These are phyloP conservation scores for Epizoanthus illoricatus DNA, from an alignment of 92 coral and sea anemone species.

Conservation along the genomic window DNA sequence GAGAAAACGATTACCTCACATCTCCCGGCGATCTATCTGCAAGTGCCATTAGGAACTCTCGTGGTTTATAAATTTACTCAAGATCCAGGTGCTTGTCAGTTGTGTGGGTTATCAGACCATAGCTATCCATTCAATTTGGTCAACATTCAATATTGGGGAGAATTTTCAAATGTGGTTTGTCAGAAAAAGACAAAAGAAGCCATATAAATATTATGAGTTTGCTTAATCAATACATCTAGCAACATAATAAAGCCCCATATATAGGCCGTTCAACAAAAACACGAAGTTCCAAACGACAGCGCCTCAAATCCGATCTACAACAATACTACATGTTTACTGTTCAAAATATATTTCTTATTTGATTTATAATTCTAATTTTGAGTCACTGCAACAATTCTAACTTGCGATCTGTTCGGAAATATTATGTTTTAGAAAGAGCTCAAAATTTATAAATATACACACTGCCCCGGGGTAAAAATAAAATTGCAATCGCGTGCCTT, in stretches of 20 bases:
- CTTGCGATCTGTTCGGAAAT: background rate
- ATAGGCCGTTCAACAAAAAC: background rate
- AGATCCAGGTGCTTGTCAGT: too few relatives aligned
- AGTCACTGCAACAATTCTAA: background rate
- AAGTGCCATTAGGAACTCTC: too few relatives aligned
- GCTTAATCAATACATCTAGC: background rate
- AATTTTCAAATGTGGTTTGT: slow-evolving; percentile 9
- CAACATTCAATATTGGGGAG: too few relatives aligned
- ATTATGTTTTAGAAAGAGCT: background rate
- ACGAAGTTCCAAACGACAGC: slow-evolving; percentile 1
- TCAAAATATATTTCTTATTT: too few relatives aligned
- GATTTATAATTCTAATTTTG: background rate
- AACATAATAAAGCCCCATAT: background rate
- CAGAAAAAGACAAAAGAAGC: background rate
- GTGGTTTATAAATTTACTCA: too few relatives aligned
- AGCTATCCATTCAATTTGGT: too few relatives aligned
- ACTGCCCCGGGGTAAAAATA: slow-evolving; percentile 3
- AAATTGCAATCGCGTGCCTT: slow-evolving; percentile 11
- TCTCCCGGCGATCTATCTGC: too few relatives aligned
- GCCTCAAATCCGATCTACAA: slow-evolving; percentile 3
- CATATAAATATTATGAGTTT: background rate
- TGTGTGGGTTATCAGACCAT: too few relatives aligned
- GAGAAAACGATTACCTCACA: too few relatives aligned
- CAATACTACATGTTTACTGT: background rate
- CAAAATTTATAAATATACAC: background rate